A percentile compares a stretch with the other conserved stretches of the same genome.
phyloP scores from a whole-genome alignment of 1,140 invertebrate species.

The Papilio xuthus region DNA sequence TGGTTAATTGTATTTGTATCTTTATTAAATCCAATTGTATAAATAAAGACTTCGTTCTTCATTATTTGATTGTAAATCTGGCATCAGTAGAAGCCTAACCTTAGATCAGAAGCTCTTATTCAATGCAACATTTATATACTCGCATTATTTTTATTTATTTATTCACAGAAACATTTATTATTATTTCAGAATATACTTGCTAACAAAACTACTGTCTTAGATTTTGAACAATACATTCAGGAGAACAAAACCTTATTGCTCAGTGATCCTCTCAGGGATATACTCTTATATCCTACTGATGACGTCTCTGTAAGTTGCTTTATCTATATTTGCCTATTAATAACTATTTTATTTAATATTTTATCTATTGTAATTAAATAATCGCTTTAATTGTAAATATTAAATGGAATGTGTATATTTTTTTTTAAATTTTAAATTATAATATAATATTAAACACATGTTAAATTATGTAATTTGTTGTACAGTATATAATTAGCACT shows the following conservation, averaged over 20 bases:
- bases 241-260: constrained; percentile 95
- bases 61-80: not conserved
- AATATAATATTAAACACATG: too few species aligned
- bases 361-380: too few species aligned
- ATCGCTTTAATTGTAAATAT: too few species aligned
- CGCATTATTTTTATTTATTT: not conserved
- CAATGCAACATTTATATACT: too few species aligned
- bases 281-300: constrained; percentile 94
- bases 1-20: too few species aligned
- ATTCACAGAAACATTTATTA: constrained; percentile 9
- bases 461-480: too few species aligned
- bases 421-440: too few species aligned
- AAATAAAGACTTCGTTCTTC: not conserved
- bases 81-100: not conserved
- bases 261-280: constrained; percentile 95
- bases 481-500: too few species aligned
- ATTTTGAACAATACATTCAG: constrained; percentile 94
- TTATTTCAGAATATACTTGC: constrained; percentile 71
- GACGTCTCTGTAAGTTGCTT: constrained; percentile 91
- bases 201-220: constrained; percentile 83
- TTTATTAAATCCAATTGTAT: too few species aligned
- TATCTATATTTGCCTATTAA: not conserved
- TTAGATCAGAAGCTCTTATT: not conserved
- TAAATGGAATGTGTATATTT: too few species aligned
- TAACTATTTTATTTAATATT: too few species aligned